Base-by-base conservation (phyloP, 2,113 vertebrate genomes). In the Ursus arctos region DNA sequence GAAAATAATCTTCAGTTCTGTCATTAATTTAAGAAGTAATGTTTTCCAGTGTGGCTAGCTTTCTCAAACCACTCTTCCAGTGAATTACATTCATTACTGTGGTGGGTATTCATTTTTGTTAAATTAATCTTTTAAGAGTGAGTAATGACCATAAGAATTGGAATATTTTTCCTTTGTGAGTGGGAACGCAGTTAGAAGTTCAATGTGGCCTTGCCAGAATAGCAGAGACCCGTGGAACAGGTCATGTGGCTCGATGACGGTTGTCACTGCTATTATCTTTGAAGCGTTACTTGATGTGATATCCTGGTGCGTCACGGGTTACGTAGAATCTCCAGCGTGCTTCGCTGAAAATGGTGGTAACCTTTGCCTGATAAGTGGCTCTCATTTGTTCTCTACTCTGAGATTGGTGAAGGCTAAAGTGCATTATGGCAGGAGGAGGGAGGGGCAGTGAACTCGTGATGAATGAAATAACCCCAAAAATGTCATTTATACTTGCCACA, bases 1-100 rank as follows among this genome's bases (percentile, higher is more conserved):
- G 96, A 98, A 98, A 97, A 98, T 97, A 97, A 96, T 97, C 97
- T 98, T 95, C 77, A 36, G 95, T 74, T 96, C 97, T 98, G 97
- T 88, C 97, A 94, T 97, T 98, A 96, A 98, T 98, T 98, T 98
- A 94, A 96, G 71, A 96, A 96, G 84, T 93, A 88, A 97, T 97
- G 93, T 96, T 97, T 98, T 98, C 94, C 98, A 97, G 55, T 93
- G 85, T 91, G 97, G 94, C 91, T 93, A 77, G 81, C 88, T 89
- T 89, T 94, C 95, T 97, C 95, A 88, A 97, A 88, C 82, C 55
- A 33, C 83, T 88, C 91, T 96, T 85, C 85, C 88, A 43, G 33
- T 97, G 97, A 96, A 96, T 97, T 93, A 88, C 77, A 95, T 91
- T 97, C 93, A 89, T 97, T 91, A 92, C 93, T 98, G 97, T 71